A percentile compares a stretch with the other conserved stretches of the same genome.
These are phyloP conservation scores for Pristionchus maxplancki DNA, from an alignment of 2,888 invertebrate genomes.

Conservation along the genomic window DNA sequence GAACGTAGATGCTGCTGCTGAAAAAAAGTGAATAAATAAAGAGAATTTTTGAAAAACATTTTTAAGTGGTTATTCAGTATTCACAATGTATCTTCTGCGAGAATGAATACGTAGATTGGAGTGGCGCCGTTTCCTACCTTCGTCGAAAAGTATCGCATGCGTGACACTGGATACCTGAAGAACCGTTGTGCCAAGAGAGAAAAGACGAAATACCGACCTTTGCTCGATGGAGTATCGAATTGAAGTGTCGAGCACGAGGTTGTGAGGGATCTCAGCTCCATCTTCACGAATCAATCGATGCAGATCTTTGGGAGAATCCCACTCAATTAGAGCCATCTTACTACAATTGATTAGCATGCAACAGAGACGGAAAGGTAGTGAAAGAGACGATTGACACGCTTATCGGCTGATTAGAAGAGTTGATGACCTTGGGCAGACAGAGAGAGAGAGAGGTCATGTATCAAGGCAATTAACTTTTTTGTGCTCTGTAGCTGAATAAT, in stretches of 20 bases:
- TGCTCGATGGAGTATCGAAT: slow-evolving; percentile 7
- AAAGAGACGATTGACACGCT: background rate
- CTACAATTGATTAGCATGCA: background rate
- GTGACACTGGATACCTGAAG: background rate
- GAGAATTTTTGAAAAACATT: background rate
- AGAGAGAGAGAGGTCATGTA: background rate
- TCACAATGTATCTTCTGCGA: background rate
- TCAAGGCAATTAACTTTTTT: too few species aligned
- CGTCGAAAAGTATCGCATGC: background rate
- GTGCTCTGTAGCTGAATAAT: too few species aligned
- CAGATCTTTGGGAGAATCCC: background rate
- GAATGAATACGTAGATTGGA: background rate
- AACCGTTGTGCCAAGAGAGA: background rate
- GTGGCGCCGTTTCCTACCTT: background rate
- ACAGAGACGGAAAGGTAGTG: background rate
- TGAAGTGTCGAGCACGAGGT: background rate
- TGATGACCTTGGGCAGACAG: background rate
- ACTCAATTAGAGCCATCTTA: background rate
- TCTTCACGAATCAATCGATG: background rate
- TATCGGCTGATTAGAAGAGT: background rate
- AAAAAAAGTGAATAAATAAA: background rate
- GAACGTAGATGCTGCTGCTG: slow-evolving; percentile 8
- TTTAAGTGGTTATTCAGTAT: background rate
- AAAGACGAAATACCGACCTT: background rate
- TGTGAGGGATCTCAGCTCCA: background rate